Evolutionary conservation across 2,888 invertebrate genomes (phyloP).

Genomic region (Pyrgus malvae): DNA sequence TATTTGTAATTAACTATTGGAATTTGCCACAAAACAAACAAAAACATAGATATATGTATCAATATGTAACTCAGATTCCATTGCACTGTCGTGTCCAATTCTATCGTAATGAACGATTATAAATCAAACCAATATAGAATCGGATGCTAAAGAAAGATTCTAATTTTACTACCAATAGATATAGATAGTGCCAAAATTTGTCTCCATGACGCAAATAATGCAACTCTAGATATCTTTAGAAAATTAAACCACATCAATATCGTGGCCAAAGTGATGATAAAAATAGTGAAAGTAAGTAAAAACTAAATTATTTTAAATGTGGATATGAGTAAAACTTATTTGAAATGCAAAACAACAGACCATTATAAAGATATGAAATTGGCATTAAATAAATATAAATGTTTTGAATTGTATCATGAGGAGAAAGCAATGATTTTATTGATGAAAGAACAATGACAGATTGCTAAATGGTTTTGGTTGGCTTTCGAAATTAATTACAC

Average conservation of each 20-base stretch:
- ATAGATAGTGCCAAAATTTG: constrained; percentile 51
- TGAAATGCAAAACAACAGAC: background rate
- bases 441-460: constrained; percentile 10
- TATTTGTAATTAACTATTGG: constrained; percentile 30
- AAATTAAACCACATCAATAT: constrained; percentile 13
- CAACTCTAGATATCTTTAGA: constrained; percentile 30
- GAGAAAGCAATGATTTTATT: constrained; percentile 7
- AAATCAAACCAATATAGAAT: constrained; percentile 51
- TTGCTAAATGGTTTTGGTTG: background rate
- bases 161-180: constrained; percentile 55
- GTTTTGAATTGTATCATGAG: background rate
- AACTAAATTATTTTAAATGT: background rate
- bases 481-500: constrained; percentile 4
- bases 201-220: constrained; percentile 51
- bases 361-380: background rate
- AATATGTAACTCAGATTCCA: constrained; percentile 30
- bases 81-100: constrained; percentile 42
- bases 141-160: constrained; percentile 58
- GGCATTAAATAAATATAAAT: constrained; percentile 7
- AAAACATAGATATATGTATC: constrained; percentile 33
- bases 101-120: constrained; percentile 43
- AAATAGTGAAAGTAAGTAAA: constrained; percentile 25
- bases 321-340: background rate
- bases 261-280: background rate
- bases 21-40: constrained; percentile 57